phyloP scores from a whole-genome alignment of 2,888 invertebrate genomes.

The Drymonia ruficornis region DNA sequence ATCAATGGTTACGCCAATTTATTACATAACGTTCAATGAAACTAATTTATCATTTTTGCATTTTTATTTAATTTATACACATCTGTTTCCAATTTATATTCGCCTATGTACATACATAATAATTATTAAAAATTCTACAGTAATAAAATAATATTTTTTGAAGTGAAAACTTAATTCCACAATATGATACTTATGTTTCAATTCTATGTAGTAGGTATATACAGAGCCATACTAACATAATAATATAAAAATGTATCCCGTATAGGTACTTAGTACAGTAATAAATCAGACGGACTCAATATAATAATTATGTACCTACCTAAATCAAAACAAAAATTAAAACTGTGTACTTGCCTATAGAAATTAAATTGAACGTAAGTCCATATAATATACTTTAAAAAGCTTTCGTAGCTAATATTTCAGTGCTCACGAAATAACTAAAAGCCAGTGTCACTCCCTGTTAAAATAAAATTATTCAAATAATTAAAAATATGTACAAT shows the following conservation, averaged over 20 bases:
- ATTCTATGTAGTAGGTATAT: conserved; percentile 17
- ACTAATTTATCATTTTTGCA: conserved; percentile 37
- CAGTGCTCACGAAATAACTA: conserved; percentile 25
- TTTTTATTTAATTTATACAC: conserved; percentile 76
- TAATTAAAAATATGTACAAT: conserved; percentile 63
- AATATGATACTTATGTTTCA: conserved; percentile 2
- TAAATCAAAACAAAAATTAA: background rate
- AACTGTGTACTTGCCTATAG: background rate
- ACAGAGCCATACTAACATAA: conserved; percentile 13
- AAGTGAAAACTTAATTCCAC: conserved; percentile 30
- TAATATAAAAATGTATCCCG: conserved; percentile 30
- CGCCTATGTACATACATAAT: conserved; percentile 69
- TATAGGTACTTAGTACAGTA: conserved; percentile 21
- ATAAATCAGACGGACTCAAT: background rate
- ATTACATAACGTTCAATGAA: background rate
- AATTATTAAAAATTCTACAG: conserved; percentile 65
- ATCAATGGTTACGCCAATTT: background rate
- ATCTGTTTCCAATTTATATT: conserved; percentile 65
- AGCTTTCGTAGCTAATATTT: conserved; percentile 3
- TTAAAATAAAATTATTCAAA: conserved; percentile 37
- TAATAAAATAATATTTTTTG: conserved; percentile 69
- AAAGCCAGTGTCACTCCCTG: conserved; percentile 25
- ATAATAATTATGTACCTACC: background rate
- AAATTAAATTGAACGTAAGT: conserved; percentile 15
- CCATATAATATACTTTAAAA: conserved; percentile 16